Evolutionary conservation across 2,888 invertebrate genomes (phyloP).

Genomic region (Noctua janthina): DNA sequence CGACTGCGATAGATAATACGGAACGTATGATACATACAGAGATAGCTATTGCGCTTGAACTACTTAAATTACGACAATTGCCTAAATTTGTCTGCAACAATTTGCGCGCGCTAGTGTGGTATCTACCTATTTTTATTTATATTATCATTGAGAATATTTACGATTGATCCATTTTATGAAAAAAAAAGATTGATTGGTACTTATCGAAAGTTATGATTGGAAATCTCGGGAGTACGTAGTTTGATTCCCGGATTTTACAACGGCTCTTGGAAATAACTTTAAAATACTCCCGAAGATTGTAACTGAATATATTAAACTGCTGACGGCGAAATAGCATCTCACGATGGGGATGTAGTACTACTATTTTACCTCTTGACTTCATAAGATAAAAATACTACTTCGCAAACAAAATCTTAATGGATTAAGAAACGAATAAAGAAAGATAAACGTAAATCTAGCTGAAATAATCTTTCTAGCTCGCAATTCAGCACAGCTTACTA

Average conservation of each 20-base stretch:
- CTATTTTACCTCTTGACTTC: slow-evolving; percentile 36
- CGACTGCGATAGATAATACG: too few relatives aligned
- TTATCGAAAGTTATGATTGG: slow-evolving; percentile 30
- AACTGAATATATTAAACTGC: slow-evolving; percentile 27
- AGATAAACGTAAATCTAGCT: slow-evolving; percentile 4
- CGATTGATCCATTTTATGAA: slow-evolving; percentile 1
- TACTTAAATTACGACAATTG: too few relatives aligned
- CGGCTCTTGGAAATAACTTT: slow-evolving; percentile 40
- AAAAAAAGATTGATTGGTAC: slow-evolving; percentile 8
- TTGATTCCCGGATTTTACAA: slow-evolving; percentile 43
- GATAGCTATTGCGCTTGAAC: too few relatives aligned
- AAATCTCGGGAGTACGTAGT: slow-evolving; percentile 21
- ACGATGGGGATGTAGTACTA: slow-evolving; percentile 13
- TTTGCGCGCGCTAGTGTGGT: too few relatives aligned
- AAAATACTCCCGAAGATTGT: slow-evolving; percentile 37
- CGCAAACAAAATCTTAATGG: slow-evolving; percentile 15
- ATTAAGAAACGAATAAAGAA: slow-evolving; percentile 1
- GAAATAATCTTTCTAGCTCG: slow-evolving; percentile 12
- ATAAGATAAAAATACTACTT: slow-evolving; percentile 9
- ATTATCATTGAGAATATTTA: background rate
- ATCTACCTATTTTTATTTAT: too few relatives aligned
- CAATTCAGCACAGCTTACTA: slow-evolving; percentile 24
- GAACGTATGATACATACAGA: too few relatives aligned
- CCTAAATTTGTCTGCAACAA: too few relatives aligned
- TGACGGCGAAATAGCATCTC: slow-evolving; percentile 28